A percentile compares a stretch with the other conserved stretches of the same genome.
phyloP scores from a whole-genome alignment of 2,113 vertebrate genomes.

The Astatotilapia flaviijosephi region DNA sequence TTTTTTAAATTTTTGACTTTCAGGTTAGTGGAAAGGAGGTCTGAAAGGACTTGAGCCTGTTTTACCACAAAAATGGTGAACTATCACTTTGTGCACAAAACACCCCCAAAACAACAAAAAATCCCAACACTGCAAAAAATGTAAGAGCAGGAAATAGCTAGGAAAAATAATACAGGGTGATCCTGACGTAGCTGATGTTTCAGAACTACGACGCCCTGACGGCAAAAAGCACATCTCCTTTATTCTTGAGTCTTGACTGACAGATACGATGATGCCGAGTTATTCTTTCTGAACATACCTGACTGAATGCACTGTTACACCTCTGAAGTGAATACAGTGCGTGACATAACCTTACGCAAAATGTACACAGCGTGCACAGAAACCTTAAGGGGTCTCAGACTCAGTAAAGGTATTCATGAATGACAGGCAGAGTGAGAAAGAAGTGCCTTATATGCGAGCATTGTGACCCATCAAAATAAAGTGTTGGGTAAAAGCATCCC shows the following conservation, averaged over 20 bases:
- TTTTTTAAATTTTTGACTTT: not conserved
- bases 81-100: not conserved
- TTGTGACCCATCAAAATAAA: constrained; percentile 26
- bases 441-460: constrained; percentile 31
- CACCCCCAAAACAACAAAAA: not conserved
- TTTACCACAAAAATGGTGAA: not conserved
- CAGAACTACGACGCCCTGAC: not conserved
- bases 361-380: not conserved
- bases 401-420: not conserved
- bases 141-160: not conserved
- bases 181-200: not conserved
- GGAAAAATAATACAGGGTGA: not conserved
- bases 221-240: not conserved
- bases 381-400: not conserved
- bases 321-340: not conserved
- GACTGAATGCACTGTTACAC: not conserved
- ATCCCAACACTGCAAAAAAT: rapidly evolving
- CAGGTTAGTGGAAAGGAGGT: not conserved
- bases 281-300: not conserved
- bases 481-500: constrained; percentile 43
- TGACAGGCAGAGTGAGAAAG: not conserved
- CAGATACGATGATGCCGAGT: not conserved
- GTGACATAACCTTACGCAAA: constrained; percentile 19
- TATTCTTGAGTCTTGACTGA: not conserved
- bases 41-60: not conserved